Evolutionary conservation across 2,888 invertebrate genomes (phyloP), one percentile per base, ranked within the genome.

Genomic region (Calameuta idolon): DNA sequence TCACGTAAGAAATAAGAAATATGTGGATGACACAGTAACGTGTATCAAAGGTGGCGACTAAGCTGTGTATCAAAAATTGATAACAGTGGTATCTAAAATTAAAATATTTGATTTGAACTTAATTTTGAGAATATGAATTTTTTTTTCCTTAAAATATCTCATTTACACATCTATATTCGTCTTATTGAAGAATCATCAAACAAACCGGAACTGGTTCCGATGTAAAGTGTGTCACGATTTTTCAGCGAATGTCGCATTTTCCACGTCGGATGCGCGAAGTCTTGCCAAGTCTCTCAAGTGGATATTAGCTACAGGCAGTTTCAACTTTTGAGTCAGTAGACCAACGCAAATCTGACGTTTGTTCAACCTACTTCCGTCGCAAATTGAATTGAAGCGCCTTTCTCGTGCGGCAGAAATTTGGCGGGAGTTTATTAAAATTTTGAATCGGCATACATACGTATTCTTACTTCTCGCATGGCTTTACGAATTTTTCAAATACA

Each of bases 401-500:
- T 9, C n/a, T 55, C 23, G 5, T 23, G 9, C 2, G 1, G 15
- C 1, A 15, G 1, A 23, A 55, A 23, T 23, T 55, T 55, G 55
- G 55, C 55, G 55, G 55, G 23, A 55, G 23, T 55, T 23, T 55
- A 55, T 23, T 55, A 9, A 55, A 23, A 55, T 55, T 55, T 55
- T 55, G 55, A 55, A 55, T 55, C 9, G 23, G 23, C 55, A 55
- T 9, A 55, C 5, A 23, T 9, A 2, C 23, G 2, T 23, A 40
- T 15, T 2, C 55, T 68, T 34, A n/a, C 12, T 33, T 23, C 11
- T 76, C 69, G 34, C 30, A 88, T 88, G 87, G 82, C 86, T 79
- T 81, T 89, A 75, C 81, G 85, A 77, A 84, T 88, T 76, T 84
- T 83, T 77, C 83, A 86, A 76, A 86, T 87, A 76, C 86, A 81